These are phyloP conservation scores for Lepus americanus DNA, from an alignment of 2,113 vertebrate species.

Conservation along the genomic window DNA sequence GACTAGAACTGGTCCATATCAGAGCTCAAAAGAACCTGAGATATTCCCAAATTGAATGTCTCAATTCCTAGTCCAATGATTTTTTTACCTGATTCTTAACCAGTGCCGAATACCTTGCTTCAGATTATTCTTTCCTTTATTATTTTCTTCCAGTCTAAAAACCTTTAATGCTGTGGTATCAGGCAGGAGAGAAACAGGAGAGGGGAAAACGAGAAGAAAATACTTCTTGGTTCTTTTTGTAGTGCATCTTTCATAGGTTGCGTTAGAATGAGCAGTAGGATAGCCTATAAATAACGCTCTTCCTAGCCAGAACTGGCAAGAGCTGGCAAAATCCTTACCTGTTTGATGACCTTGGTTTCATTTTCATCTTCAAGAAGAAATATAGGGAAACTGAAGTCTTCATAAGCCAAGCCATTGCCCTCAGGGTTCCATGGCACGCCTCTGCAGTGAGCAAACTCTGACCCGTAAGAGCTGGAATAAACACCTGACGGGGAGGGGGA, in stretches of 20 bases:
- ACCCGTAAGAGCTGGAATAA: constrained; percentile 90
- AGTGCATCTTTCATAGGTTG: not conserved
- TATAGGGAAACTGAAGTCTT: constrained; percentile 95
- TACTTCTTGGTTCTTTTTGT: not conserved
- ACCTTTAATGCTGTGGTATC: not conserved
- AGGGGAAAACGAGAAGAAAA: not conserved
- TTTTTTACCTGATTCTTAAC: not conserved
- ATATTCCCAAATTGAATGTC: not conserved
- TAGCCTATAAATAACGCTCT: not conserved
- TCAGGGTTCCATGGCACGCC: constrained; percentile 90
- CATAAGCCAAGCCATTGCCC: constrained; percentile 92
- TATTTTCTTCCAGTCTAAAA: constrained; percentile 27
- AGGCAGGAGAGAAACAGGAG: not conserved
- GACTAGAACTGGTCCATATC: not conserved
- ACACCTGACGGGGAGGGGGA: constrained; percentile 87
- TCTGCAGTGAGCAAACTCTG: constrained; percentile 91
- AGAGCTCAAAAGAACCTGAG: not conserved
- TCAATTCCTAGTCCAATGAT: not conserved
- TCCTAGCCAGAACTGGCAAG: not conserved
- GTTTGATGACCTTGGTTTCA: constrained; percentile 92
- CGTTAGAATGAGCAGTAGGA: not conserved
- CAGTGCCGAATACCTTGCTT: not conserved
- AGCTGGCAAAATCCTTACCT: constrained; percentile 87
- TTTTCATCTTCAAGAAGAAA: constrained; percentile 95
- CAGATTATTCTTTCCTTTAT: not conserved